These are phyloP conservation scores for Folsomia candida DNA, from an alignment of 2,888 invertebrate genomes.

Conservation along the genomic window DNA sequence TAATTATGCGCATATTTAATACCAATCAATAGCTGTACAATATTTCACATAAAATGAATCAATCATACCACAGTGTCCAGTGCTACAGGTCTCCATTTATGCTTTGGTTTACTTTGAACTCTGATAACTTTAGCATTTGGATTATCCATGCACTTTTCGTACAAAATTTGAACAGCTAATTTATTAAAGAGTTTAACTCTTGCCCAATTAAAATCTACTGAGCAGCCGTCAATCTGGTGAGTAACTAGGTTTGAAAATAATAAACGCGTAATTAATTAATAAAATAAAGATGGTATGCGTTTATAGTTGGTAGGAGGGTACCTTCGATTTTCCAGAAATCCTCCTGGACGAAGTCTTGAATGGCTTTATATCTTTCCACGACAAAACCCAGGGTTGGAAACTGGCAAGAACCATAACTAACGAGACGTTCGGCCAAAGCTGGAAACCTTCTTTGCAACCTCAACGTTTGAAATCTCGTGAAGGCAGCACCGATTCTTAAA, in stretches of 20 bases:
- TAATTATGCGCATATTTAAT: too few relatives aligned
- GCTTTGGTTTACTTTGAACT: slow-evolving; percentile 82
- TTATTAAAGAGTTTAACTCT: slow-evolving; percentile 84
- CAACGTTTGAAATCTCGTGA: slow-evolving; percentile 94
- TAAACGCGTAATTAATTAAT: not conserved
- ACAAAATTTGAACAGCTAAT: slow-evolving; percentile 73
- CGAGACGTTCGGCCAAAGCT: slow-evolving; percentile 69
- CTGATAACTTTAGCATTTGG: slow-evolving; percentile 71
- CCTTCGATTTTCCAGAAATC: slow-evolving; percentile 94
- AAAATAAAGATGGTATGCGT: not conserved
- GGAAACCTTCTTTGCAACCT: slow-evolving; percentile 80
- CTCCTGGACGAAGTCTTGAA: slow-evolving; percentile 86
- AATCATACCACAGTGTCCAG: slow-evolving; percentile 90
- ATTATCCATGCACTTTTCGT: slow-evolving; percentile 74
- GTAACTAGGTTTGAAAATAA: slow-evolving; percentile 62
- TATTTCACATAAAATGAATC: too few relatives aligned
- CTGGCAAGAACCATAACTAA: slow-evolving; percentile 98
- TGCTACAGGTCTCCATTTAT: slow-evolving; percentile 92
- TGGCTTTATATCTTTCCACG: slow-evolving; percentile 91
- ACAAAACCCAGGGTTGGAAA: slow-evolving; percentile 99
- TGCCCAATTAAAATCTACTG: slow-evolving; percentile 85
- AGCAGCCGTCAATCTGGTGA: slow-evolving; percentile 71
- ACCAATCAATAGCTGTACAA: too few relatives aligned
- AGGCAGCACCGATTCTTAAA: slow-evolving; percentile 93
- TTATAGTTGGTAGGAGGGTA: slow-evolving; percentile 52